Evolutionary conservation across 2,888 invertebrate species (phyloP).

Genomic region (Trachelus troglodyta): DNA sequence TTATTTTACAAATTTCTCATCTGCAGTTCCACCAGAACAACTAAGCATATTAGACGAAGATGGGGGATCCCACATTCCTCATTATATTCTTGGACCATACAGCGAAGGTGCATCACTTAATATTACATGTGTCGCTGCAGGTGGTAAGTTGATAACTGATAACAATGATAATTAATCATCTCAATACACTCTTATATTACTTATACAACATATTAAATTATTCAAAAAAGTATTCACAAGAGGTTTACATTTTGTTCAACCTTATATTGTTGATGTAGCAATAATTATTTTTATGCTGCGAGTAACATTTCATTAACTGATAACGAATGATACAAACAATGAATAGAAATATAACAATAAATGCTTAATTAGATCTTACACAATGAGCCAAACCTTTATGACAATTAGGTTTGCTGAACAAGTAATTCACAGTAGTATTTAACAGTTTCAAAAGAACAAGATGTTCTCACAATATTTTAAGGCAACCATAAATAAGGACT

Average conservation of each 20-base stretch:
- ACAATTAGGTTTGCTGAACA: not conserved
- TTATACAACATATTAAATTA: not conserved
- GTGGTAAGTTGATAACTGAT: constrained; percentile 73
- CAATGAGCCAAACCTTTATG: not conserved
- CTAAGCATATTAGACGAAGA: constrained; percentile 84
- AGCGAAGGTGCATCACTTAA: constrained; percentile 85
- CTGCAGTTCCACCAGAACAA: constrained; percentile 83
- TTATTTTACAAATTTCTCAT: not conserved
- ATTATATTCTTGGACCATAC: constrained; percentile 85
- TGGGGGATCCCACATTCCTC: constrained; percentile 77
- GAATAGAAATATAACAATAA: not conserved
- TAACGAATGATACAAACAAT: too few species aligned
- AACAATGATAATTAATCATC: too few species aligned
- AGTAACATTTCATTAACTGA: too few species aligned
- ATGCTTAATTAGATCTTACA: not conserved
- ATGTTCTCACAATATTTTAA: not conserved
- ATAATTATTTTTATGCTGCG: too few species aligned
- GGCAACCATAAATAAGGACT: not conserved
- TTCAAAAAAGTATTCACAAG: not conserved
- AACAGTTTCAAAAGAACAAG: not conserved
- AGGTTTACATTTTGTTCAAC: not conserved
- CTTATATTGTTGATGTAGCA: not conserved
- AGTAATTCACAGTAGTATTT: not conserved
- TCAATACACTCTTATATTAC: not conserved
- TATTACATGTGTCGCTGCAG: constrained; percentile 86